These are phyloP conservation scores for Apantesis nais DNA, from an alignment of 2,888 invertebrate genomes.

Conservation along the genomic window DNA sequence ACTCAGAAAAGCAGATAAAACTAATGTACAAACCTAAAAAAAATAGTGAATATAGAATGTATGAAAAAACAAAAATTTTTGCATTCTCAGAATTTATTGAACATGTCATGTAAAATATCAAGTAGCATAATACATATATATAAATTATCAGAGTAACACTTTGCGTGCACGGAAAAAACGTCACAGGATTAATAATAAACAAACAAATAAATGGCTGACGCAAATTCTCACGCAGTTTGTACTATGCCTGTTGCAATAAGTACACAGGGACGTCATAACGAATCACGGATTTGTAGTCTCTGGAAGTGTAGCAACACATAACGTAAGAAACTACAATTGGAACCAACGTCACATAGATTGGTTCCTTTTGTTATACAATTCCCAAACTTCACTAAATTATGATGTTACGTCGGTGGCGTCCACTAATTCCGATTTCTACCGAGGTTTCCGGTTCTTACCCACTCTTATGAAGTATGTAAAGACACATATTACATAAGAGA, in stretches of 20 bases:
- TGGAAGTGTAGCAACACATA: slow-evolving; percentile 3
- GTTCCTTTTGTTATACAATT: slow-evolving; percentile 21
- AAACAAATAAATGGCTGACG: slow-evolving; percentile 14
- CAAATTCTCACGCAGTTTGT: slow-evolving; percentile 13
- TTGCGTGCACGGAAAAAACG: not conserved
- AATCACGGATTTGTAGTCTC: slow-evolving; percentile 4
- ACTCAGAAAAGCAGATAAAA: not conserved
- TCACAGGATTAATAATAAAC: slow-evolving; percentile 17
- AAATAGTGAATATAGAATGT: not conserved
- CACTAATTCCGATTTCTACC: slow-evolving; percentile 17
- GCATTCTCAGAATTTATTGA: not conserved
- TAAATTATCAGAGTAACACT: not conserved
- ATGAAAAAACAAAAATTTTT: not conserved
- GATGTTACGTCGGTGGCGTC: slow-evolving; percentile 16
- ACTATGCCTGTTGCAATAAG: slow-evolving; percentile 20
- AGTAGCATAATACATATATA: too few species aligned
- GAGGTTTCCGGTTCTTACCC: slow-evolving; percentile 24
- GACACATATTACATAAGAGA: slow-evolving; percentile 4
- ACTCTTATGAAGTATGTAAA: slow-evolving; percentile 7
- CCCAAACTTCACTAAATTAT: slow-evolving; percentile 17
- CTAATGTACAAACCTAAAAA: not conserved
- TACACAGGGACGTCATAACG: not conserved
- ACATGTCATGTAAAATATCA: not conserved
- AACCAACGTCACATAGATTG: slow-evolving; percentile 2
- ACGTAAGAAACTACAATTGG: not conserved